Evolutionary conservation across 2,888 invertebrate genomes (phyloP), one percentile per base, ranked within the genome.

Genomic region (Microctonus aethiopoides): DNA sequence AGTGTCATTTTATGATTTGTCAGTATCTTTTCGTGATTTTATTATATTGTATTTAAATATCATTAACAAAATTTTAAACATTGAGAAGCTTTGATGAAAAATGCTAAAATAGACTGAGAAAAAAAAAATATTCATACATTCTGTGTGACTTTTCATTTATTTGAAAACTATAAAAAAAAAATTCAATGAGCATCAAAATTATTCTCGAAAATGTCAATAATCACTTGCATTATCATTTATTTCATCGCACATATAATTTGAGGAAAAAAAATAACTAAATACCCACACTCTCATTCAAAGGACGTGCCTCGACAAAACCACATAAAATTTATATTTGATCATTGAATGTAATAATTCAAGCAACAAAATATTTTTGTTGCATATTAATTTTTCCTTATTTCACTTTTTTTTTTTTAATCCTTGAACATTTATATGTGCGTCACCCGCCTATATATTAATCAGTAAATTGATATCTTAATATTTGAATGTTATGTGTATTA

Each of bases 271-370:
- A 66, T 67, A 68, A 71, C 74, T 73, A 68, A 68, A n/a, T n/a
- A n/a, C n/a, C n/a, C 72, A 76, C 71, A 77, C 77, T 80, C 77
- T 80, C 74, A 77, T 79, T 81, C 76, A 79, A 76, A 81, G 80
- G 74, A 72, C 80, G 78, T 75, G 75, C 75, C 80, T 80, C 77
- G 78, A 80, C 78, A 80, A 74, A 84, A 84, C 84, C 79, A 79
- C 82, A 83, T 84, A 81, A 83, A 83, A 83, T 83, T 82, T 80
- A 80, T 84, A 79, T 80, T 78, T 77, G 77, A 52, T 52, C 24
- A 52, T 52, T 75, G 76, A 72, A 83, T 82, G 76, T 76, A 82
- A 81, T 81, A 78, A 82, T 78, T 79, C 78, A 79, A 82, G 81
- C 79, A 83, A 83, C 82, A 77, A 76, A 83, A 80, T 77, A n/a